These are phyloP conservation scores for Podocnemis expansa DNA, from an alignment of 2,113 vertebrate species.

Conservation along the genomic window DNA sequence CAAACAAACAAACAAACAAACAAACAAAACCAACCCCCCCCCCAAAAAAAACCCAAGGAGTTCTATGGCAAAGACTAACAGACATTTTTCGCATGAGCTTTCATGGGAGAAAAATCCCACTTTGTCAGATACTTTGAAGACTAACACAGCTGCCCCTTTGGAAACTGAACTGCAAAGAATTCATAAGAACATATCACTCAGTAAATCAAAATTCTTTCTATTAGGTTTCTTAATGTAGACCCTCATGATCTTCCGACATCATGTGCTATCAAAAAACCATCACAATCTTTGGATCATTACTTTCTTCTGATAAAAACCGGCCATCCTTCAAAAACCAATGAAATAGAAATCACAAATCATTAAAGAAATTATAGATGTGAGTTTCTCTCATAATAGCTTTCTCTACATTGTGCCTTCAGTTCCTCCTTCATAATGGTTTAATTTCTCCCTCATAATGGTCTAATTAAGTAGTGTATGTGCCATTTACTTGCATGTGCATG, in stretches of 20 bases:
- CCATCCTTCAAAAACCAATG: neutral
- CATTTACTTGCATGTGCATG: neutral
- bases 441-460: neutral
- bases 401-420: neutral
- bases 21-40: no score
- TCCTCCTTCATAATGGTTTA: neutral
- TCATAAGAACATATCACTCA: neutral
- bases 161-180: neutral
- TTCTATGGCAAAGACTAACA: no score
- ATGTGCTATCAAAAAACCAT: neutral
- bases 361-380: neutral
- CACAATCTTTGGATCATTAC: neutral
- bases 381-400: neutral
- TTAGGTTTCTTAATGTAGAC: neutral
- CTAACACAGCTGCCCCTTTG: no score
- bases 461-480: constrained; percentile 14
- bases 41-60: no score
- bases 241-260: neutral
- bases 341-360: neutral
- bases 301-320: neutral
- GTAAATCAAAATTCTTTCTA: neutral
- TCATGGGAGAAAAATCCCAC: no score
- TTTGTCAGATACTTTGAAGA: no score
- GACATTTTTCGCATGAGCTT: no score
- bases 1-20: no score